These are phyloP conservation scores for Eupithecia subumbrata DNA, from an alignment of 2,888 invertebrate species.

Conservation along the genomic window DNA sequence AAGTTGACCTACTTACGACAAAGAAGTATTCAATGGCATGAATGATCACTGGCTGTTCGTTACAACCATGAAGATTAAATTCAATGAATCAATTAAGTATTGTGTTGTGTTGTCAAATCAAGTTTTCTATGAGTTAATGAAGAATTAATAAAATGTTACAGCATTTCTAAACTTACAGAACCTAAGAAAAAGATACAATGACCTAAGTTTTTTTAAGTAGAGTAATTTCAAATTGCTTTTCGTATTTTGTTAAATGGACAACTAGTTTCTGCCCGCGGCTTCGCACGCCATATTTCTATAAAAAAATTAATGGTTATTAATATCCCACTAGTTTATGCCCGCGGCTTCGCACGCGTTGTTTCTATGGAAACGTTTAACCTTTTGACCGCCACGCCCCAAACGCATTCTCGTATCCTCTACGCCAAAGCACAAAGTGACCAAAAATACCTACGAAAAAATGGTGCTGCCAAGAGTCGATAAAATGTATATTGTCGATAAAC, in stretches of 20 bases:
- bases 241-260: neutral
- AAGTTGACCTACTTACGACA: conserved; percentile 46
- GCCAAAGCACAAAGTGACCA: no score
- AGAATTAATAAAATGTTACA: neutral
- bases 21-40: conserved; percentile 56
- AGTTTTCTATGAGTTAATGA: neutral
- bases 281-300: no score
- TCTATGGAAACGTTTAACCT: no score
- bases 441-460: no score
- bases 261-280: neutral
- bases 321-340: no score
- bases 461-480: no score
- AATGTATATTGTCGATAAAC: no score
- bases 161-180: neutral
- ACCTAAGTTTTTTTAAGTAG: neutral
- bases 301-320: no score
- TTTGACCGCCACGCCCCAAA: no score
- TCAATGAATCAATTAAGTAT: conserved; percentile 9
- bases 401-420: no score
- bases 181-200: neutral
- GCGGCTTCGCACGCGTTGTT: no score
- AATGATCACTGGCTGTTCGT: conserved; percentile 30
- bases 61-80: conserved; percentile 17
- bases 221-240: neutral
- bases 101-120: neutral